Evolutionary conservation across 1,140 invertebrate species (phyloP).

Genomic region (Ceratina japonica): DNA sequence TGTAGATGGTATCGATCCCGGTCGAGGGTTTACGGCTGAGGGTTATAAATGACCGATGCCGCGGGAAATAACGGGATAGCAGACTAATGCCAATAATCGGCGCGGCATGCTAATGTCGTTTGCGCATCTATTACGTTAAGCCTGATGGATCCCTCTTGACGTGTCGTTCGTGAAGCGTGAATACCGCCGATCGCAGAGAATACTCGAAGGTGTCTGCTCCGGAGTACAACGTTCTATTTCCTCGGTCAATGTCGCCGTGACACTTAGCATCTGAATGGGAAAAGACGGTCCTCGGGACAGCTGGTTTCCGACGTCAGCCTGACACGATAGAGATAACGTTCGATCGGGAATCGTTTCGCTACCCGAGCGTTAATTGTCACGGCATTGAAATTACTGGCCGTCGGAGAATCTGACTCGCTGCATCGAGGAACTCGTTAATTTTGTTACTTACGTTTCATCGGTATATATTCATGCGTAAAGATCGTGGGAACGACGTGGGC

Average conservation of each 20-base stretch:
- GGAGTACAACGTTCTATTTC: conserved; percentile 21
- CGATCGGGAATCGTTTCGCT: conserved; percentile 11
- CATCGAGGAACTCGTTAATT: neutral
- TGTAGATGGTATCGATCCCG: conserved; percentile 49
- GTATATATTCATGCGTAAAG: neutral
- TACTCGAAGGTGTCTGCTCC: conserved; percentile 49
- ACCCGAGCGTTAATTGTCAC: conserved; percentile 12
- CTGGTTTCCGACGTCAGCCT: conserved; percentile 16
- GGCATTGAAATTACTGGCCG: too few relatives aligned
- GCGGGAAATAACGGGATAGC: conserved; percentile 64
- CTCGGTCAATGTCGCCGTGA: conserved; percentile 40
- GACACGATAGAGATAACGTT: conserved; percentile 29
- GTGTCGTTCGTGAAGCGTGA: conserved; percentile 62
- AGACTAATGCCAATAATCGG: conserved; percentile 76
- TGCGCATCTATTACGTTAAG: conserved; percentile 77
- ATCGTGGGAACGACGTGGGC: conserved; percentile 26
- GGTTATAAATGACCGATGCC: conserved; percentile 75
- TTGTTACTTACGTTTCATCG: neutral
- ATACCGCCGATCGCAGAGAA: conserved; percentile 60
- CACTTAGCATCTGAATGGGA: conserved; percentile 59
- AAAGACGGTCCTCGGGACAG: conserved; percentile 40
- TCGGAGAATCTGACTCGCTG: too few relatives aligned
- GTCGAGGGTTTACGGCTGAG: conserved; percentile 43
- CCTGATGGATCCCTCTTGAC: conserved; percentile 75
- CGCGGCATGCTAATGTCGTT: conserved; percentile 76